Base-by-base conservation (phyloP, 2,888 invertebrate species). In the Lacanobia wlatinum region DNA sequence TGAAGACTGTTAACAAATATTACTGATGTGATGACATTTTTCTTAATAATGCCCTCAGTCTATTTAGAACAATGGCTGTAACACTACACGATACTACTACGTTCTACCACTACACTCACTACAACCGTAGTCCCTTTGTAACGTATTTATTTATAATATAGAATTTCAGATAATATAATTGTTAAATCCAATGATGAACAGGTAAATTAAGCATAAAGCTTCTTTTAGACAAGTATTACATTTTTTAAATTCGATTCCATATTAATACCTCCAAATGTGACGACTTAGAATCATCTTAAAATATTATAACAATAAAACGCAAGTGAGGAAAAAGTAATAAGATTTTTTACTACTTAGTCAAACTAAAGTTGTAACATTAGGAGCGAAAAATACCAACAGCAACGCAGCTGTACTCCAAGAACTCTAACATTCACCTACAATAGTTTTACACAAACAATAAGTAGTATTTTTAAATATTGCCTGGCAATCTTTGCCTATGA, bases 381-480 rank as follows among this genome's bases (percentile, higher is more conserved):
- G 10, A 67, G 50, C 34, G 58, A 68, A 71, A 78, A 72, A 70
- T 60, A 82, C 71, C 43, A 76, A 84, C 56, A 73, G 75, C 52
- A 28, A 62, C 38, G 53, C 66, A 76, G 68, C 61, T 63, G 66
- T 70, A 80, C 53, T 40, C 55, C 64, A 68, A 65, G 55, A 68
- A 73, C 73, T 73, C 77, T 70, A 77, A 72, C 80, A 81, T 77
- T 75, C 78, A 78, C 83, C 85, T 87, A 82, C 84, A 82, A 79
- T 86, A 84, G 83, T 87, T 83, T 84, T 81, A 80, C 87, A 88
- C 88, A 91, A 91, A 91, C 91, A 91, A 88, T 87, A 85, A 84
- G 87, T 88, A 88, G 84, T 90, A 90, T 91, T 92, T 91, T 90
- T 87, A 84, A 92, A 92, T 91, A 91, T 87, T 87, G 87, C 85